Conservation (phyloP, 2,797 vertebrate species). For the Vultur gryphus region DNA sequence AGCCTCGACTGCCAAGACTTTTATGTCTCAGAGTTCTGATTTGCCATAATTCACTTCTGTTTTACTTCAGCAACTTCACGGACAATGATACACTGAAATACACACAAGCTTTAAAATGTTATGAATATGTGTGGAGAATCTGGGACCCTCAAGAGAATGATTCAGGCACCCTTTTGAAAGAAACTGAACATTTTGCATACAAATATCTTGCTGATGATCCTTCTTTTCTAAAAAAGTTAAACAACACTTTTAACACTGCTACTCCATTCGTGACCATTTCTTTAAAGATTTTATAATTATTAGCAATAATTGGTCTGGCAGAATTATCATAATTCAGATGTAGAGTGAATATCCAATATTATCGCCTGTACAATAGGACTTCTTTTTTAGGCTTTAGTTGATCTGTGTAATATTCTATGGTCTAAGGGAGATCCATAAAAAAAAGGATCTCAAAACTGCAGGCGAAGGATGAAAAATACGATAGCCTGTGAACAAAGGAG, state of each 20-base stretch:
- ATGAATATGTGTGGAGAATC: background rate
- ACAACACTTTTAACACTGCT: background rate
- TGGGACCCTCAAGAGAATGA: background rate
- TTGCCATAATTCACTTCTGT: slow-evolving; percentile 1
- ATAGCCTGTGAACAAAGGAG: background rate
- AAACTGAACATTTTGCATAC: slow-evolving; percentile 17
- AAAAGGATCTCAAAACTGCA: background rate
- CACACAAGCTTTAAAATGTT: background rate
- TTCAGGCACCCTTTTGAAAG: background rate
- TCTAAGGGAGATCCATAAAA: background rate
- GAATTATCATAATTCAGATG: background rate
- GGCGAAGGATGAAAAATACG: background rate
- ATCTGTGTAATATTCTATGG: background rate
- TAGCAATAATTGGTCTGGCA: background rate
- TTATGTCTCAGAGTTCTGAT: background rate
- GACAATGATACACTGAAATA: background rate
- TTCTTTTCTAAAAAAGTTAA: slow-evolving; percentile 20
- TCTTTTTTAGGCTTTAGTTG: background rate
- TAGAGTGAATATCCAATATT: background rate
- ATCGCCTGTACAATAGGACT: background rate
- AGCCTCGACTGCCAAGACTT: background rate
- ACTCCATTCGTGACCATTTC: background rate
- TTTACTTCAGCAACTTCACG: background rate
- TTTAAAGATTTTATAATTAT: background rate
- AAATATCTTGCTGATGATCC: background rate